Base-by-base conservation (phyloP, 1,140 invertebrate genomes). In the Drosophila equinoxialis region DNA sequence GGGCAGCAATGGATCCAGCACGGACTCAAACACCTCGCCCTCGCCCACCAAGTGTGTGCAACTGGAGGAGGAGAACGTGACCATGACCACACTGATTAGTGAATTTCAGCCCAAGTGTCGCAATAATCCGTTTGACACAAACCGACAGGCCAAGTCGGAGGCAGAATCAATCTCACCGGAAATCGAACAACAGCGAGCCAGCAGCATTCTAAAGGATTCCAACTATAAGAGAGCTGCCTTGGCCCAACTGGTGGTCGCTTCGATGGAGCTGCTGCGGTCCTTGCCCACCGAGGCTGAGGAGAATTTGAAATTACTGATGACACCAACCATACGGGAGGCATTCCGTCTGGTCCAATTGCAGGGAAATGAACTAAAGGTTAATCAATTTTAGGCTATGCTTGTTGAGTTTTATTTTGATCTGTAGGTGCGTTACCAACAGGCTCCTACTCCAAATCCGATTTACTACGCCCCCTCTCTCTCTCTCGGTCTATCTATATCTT, bases 141-240 rank as follows among this genome's bases (percentile, higher is more conserved):
- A 93, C 68, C 92, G 87, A 17, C 93, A 93, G 81, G 69, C 91
- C 68, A 84, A 93, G 63, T 92, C 94, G 48, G 93, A 94, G 71
- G 92, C 94, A 30, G 93, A 94, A 79, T 93, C 94, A 1, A 93
- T 95, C 11, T 95, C 94, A 23, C 95, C 95, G 5, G 96, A 97
- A 84, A 95, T 96, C 26, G 95, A 96, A 79, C 94, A 95, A 71
- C 96, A 97, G 91, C 94, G 95, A 71, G 94, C 94, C 63, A 94
- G 94, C 17, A 97, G 96, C 67, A 96, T 97, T 54, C 95, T 95
- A 64, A 97, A 97, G 93, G 96, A 92, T 11, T 91, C 84, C 3
- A 91, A 92, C 20, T 92, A 91, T 51, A 92, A 92, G 67, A 74
- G 91, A 5, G 86, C 90, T 1, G 90, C 91, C 6, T 33, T 92